These are phyloP conservation scores for Drosophila austrosaltans DNA, from an alignment of 2,888 invertebrate species.

Conservation along the genomic window DNA sequence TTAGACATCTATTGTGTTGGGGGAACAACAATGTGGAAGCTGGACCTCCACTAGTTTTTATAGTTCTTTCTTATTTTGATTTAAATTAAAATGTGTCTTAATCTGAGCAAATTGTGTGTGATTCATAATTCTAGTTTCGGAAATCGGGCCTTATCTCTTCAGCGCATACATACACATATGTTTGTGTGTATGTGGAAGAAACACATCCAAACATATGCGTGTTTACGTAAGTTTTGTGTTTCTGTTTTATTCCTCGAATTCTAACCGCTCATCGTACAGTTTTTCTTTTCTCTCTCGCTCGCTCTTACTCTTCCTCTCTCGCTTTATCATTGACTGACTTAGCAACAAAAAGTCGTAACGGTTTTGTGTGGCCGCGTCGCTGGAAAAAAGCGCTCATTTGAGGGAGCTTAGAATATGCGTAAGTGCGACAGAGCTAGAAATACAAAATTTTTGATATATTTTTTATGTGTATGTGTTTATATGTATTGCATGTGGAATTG, in stretches of 20 bases:
- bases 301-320: conserved; percentile 16
- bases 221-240: conserved; percentile 48
- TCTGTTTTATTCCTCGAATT: conserved; percentile 40
- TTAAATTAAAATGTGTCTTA: not conserved
- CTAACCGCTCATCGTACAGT: conserved; percentile 65
- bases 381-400: conserved; percentile 28
- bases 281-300: conserved; percentile 35
- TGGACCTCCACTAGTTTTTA: not conserved
- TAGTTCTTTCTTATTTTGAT: not conserved
- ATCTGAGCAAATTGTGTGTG: conserved; percentile 17
- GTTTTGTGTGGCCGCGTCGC: conserved; percentile 33
- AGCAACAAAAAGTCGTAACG: conserved; percentile 65
- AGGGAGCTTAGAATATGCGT: conserved; percentile 35
- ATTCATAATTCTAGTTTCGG: conserved; percentile 28
- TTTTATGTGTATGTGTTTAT: conserved; percentile 2
- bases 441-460: conserved; percentile 24
- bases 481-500: conserved; percentile 49
- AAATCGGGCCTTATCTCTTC: not conserved
- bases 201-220: conserved; percentile 30
- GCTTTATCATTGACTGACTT: conserved; percentile 65
- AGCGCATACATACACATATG: conserved; percentile 11
- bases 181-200: not conserved
- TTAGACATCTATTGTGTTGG: not conserved
- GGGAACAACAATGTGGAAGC: not conserved
- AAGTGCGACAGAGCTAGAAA: conserved; percentile 66